Evolutionary conservation across 1,140 invertebrate genomes (phyloP).

Genomic region (Melanaphis sacchari): DNA sequence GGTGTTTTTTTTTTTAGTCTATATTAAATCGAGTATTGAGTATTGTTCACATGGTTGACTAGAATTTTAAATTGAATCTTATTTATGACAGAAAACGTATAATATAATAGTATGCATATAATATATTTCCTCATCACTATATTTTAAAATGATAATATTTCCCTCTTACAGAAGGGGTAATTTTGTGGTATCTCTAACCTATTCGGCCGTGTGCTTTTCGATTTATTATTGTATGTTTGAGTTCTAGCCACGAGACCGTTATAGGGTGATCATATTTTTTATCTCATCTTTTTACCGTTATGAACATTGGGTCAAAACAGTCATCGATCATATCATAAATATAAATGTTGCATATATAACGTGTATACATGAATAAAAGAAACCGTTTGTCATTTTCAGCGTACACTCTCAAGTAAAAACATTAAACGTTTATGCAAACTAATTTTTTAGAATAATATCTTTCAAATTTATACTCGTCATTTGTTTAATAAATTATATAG

Average conservation of each 20-base stretch:
- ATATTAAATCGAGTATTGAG: background rate
- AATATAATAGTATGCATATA: background rate
- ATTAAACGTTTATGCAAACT: conserved; percentile 9
- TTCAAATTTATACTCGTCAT: background rate
- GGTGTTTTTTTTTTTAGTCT: background rate
- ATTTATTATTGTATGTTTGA: background rate
- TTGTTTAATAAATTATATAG: background rate
- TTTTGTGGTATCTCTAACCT: background rate
- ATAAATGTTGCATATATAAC: conserved; percentile 9
- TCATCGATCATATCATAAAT: background rate
- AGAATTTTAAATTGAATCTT: background rate
- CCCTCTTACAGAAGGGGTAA: background rate
- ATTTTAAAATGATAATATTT: conserved; percentile 9
- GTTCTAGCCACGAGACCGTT: background rate
- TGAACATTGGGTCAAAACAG: background rate
- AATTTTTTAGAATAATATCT: background rate
- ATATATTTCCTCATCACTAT: background rate
- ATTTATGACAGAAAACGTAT: background rate
- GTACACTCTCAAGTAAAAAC: background rate
- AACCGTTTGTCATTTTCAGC: background rate
- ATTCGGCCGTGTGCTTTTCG: background rate
- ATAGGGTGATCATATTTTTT: conserved; percentile 15
- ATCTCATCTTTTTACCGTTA: background rate
- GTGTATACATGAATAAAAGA: background rate
- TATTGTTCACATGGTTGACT: background rate